A percentile compares a stretch with the other conserved stretches of the same genome.
phyloP scores from a whole-genome alignment of 2,113 vertebrate species.

The Prolemur simus region DNA sequence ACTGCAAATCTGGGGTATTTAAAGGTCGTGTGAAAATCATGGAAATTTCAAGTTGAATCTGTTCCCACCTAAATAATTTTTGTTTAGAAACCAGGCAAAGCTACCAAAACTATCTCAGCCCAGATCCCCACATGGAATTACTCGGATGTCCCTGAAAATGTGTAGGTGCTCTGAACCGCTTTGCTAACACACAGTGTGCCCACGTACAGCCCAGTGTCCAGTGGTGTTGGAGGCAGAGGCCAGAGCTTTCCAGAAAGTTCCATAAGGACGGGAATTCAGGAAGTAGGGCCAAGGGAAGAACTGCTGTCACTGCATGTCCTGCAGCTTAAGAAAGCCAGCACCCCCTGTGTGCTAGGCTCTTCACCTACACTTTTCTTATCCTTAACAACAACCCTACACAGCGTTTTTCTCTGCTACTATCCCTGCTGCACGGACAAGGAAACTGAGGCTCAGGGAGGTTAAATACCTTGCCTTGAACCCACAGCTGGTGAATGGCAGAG shows the following conservation, averaged over 20 bases:
- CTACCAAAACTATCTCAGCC: constrained; percentile 1
- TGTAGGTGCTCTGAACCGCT: not conserved
- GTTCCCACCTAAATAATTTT: constrained; percentile 73
- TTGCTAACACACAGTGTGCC: not conserved
- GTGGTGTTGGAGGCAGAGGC: not conserved
- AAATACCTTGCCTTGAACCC: not conserved
- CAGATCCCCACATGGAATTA: not conserved
- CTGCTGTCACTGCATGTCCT: not conserved
- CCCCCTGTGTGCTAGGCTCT: not conserved
- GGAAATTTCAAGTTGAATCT: constrained; percentile 58
- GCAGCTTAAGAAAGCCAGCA: not conserved
- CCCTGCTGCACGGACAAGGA: not conserved
- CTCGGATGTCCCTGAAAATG: not conserved
- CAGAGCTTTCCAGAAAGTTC: not conserved
- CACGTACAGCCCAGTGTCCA: not conserved
- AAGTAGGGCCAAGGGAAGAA: not conserved
- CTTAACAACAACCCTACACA: not conserved
- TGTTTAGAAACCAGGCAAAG: constrained; percentile 61
- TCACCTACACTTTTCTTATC: not conserved
- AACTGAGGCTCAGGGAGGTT: not conserved
- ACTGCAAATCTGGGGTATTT: constrained; percentile 52
- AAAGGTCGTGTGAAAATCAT: constrained; percentile 76
- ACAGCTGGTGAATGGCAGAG: not conserved
- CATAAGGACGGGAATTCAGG: not conserved
- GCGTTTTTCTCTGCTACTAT: not conserved